Base-by-base conservation (phyloP, 2,113 vertebrate species). In the Tachysurus vachellii region DNA sequence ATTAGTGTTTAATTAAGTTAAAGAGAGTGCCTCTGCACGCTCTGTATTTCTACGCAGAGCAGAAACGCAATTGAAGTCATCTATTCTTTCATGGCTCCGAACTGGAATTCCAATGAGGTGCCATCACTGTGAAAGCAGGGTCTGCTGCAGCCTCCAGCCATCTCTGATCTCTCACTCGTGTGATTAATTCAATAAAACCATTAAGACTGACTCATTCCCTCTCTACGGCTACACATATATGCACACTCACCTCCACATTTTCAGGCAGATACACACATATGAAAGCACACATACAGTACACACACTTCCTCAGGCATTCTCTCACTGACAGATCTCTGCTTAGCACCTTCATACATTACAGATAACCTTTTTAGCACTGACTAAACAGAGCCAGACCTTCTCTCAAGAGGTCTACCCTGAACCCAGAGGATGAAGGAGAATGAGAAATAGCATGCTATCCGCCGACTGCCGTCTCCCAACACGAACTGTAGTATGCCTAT, bases 1-100 rank as follows among this genome's bases (percentile, higher is more conserved):
- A 94, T 96, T 96, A 96, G 93, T 85, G 80, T 94, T 92, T 94
- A 95, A 95, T 95, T 91, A 93, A 93, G 93, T 96, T 96, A 94
- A 92, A 93, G 88, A 82, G 57, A 66, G 9, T 84, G 91, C 81
- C 87, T 83, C 83, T 76, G 84, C 89, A 87, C 64, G 57, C 83
- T 85, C 88, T 54, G 28, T 86, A 83, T 80, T 84, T 86, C 66
- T 70, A 31, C 28, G 9, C 88, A 84, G 90, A 83, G 84, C 91
- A 93, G 90, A 90, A 93, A 92, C 89, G 92, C 92, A 92, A 91
- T 91, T 94, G 93, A 94, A 94, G 92, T 89, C 89, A 83, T 93
- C 92, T 94, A 89, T 94, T 92, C 92, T 94, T 93, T 93, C 93
- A 92, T 82, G 86, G 91, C 91, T 92, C 59, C 79, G 88, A 86